Evolutionary conservation across 2,888 invertebrate species (phyloP).

Genomic region (Anoplius nigerrimus): DNA sequence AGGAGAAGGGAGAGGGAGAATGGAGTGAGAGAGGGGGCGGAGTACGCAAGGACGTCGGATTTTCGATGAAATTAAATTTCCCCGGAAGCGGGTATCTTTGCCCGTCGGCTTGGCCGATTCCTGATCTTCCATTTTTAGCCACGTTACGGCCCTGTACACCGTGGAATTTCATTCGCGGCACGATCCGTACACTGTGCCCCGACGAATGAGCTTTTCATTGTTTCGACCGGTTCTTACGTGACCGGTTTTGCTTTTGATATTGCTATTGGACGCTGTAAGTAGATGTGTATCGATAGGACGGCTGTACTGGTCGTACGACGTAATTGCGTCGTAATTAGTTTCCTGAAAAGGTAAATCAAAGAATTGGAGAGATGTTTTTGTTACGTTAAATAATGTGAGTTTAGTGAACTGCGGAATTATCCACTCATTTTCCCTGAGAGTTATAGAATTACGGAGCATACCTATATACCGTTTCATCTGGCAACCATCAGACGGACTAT

Average conservation of each 20-base stretch:
- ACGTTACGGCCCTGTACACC: constrained; percentile 4
- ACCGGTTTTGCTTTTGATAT: not conserved
- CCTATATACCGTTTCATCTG: too few relatives aligned
- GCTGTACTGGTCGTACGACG: too few relatives aligned
- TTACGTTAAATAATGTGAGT: too few relatives aligned
- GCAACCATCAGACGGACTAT: too few relatives aligned
- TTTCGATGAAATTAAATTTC: constrained; percentile 59
- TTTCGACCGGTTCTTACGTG: not conserved
- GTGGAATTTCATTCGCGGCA: constrained; percentile 10
- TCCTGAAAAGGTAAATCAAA: too few relatives aligned
- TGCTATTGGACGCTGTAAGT: not conserved
- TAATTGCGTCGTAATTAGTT: too few relatives aligned
- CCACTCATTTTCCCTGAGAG: too few relatives aligned
- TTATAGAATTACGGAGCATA: too few relatives aligned
- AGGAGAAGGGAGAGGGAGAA: not conserved
- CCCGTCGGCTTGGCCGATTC: too few relatives aligned
- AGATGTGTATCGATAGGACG: too few relatives aligned
- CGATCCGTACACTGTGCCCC: constrained; percentile 7
- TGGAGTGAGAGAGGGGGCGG: not conserved
- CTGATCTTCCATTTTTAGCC: constrained; percentile 9
- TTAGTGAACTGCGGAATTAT: too few relatives aligned
- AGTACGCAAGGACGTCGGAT: constrained; percentile 42
- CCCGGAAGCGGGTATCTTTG: constrained; percentile 24
- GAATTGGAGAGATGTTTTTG: too few relatives aligned
- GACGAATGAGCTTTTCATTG: not conserved